Evolutionary conservation across 2,113 vertebrate genomes (phyloP).

Genomic region (Cephalopterus ornatus): DNA sequence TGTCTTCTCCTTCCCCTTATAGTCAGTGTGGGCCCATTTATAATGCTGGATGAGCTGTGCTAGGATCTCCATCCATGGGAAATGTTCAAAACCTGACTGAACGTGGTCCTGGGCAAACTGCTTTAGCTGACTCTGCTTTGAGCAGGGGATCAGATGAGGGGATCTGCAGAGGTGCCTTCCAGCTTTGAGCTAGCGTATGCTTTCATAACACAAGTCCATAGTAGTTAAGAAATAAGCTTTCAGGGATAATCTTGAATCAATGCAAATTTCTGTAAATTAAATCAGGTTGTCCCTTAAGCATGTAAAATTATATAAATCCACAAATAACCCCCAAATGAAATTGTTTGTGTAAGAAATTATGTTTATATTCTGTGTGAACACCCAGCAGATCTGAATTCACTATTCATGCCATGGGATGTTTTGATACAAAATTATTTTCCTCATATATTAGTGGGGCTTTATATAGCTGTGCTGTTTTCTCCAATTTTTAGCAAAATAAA

Average conservation of each 20-base stretch:
- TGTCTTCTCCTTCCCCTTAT: not conserved
- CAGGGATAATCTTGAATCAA: not conserved
- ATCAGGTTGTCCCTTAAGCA: not conserved
- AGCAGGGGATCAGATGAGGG: not conserved
- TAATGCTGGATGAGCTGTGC: not conserved
- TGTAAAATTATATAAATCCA: not conserved
- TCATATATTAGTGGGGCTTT: not conserved
- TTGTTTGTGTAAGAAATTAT: not conserved
- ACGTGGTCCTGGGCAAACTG: not conserved
- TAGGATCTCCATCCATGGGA: not conserved
- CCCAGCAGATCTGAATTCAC: not conserved
- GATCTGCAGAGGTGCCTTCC: not conserved
- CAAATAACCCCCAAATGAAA: not conserved
- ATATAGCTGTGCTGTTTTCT: not conserved
- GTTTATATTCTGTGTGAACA: not conserved
- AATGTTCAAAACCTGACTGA: not conserved
- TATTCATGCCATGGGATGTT: not conserved
- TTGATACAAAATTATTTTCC: not conserved
- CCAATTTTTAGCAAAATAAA: not conserved
- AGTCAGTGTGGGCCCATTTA: not conserved
- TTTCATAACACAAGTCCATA: not conserved
- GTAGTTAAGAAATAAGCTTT: not conserved
- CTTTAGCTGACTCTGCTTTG: not conserved
- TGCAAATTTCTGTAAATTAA: not conserved
- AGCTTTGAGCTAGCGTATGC: not conserved